phyloP scores from a whole-genome alignment of 2,888 invertebrate genomes.

The Philereme transversata region DNA sequence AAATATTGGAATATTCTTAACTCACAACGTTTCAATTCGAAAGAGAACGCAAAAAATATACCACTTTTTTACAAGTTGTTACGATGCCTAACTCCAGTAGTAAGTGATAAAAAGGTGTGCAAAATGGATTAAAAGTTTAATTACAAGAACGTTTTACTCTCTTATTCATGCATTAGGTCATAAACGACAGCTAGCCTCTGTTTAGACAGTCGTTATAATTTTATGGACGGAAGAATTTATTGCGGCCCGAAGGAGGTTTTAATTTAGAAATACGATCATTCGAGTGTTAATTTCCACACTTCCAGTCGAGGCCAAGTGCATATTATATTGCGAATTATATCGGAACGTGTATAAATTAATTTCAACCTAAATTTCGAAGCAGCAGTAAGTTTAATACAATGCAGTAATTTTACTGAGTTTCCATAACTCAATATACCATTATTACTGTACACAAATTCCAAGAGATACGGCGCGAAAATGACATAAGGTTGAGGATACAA shows the following conservation, averaged over 20 bases:
- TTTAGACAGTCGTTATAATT: conserved; percentile 79
- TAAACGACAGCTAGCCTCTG: conserved; percentile 77
- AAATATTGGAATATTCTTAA: neutral
- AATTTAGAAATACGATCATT: conserved; percentile 75
- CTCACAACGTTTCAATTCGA: too few relatives aligned
- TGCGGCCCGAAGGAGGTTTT: conserved; percentile 67
- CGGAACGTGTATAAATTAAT: conserved; percentile 29
- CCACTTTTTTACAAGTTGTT: neutral
- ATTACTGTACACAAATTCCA: conserved; percentile 77
- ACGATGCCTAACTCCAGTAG: conserved; percentile 5
- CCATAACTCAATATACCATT: conserved; percentile 76
- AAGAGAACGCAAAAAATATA: neutral
- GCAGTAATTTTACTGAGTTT: conserved; percentile 66
- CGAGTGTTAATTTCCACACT: conserved; percentile 76
- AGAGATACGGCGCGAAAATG: conserved; percentile 78
- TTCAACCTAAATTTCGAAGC: conserved; percentile 10
- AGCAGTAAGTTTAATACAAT: conserved; percentile 40
- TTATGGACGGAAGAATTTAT: conserved; percentile 79
- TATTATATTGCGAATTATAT: conserved; percentile 18
- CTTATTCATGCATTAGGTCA: conserved; percentile 66
- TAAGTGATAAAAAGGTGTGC: conserved; percentile 37
- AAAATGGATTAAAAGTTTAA: conserved; percentile 55
- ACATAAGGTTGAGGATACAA: conserved; percentile 81
- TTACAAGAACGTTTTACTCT: conserved; percentile 50
- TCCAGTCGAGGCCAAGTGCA: conserved; percentile 40